Base-by-base conservation (phyloP, 2,113 vertebrate genomes). In the Entomyzon cyanotis region DNA sequence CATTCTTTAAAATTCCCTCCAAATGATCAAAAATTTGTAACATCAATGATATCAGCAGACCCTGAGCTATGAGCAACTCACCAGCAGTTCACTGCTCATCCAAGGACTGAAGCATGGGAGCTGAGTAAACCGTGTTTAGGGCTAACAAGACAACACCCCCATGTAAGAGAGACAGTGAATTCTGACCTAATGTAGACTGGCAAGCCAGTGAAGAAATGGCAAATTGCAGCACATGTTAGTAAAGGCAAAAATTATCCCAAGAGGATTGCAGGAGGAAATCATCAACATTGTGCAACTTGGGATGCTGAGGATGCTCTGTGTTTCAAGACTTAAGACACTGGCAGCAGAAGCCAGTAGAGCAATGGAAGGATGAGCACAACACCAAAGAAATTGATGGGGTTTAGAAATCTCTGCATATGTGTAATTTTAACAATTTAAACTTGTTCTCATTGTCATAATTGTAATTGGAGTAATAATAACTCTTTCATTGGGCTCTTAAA, bases 231-330 rank as follows among this genome's bases (percentile, higher is more conserved):
- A 30, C 17, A 4, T 7, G 33, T 44, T 19, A 44, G 33, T 37
- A 52, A 52, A 37, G 33, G 37, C 63, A 77, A 24, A 69, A 62
- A 53, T 0, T 0, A 81, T 58, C 37, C 9, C 58, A 68, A 35
- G 46, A 49, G 46, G 24, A 31, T 46, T 12, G 31, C 37, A 23
- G 42, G 42, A 75, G 58, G 47, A 87, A 50, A 80, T 82, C 8
- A 78, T 21, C 42, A 55, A 21, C 15, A 31, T 9, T 1, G 1
- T 17, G 25, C 8, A 68, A 4, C 28, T 50, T 1, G 1, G 39
- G 20, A 59, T 62, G 59, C 37, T 67, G 33, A 84, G 25, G 15
- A 27, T 87, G 28, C 50, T 58, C 27, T 1, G 0, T 16, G 50
- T 8, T 5, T 20, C 33, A 87, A 20, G n/a, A 62, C 20, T 46